These are phyloP conservation scores for Clarias macrocephalus DNA, from an alignment of 2,113 vertebrate genomes.

Conservation along the genomic window DNA sequence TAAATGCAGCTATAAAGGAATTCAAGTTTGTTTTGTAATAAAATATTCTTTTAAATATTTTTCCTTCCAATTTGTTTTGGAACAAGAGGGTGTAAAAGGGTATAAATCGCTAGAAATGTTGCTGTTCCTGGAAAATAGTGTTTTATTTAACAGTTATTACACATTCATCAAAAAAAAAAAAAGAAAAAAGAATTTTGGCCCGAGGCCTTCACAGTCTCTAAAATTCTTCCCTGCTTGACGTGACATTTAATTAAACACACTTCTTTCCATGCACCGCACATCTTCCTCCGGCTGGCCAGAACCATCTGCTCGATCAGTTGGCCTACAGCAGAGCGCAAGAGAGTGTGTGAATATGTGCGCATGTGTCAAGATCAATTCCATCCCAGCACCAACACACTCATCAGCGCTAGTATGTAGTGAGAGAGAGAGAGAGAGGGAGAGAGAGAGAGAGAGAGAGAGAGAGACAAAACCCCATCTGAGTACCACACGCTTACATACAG, in stretches of 20 bases:
- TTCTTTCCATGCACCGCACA: slow-evolving; percentile 41
- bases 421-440: neutral
- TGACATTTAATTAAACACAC: slow-evolving; percentile 49
- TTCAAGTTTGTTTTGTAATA: neutral
- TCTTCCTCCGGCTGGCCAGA: slow-evolving; percentile 20
- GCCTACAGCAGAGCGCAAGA: slow-evolving; percentile 23
- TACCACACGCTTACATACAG: neutral
- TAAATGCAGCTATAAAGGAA: neutral
- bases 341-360: slow-evolving; percentile 23
- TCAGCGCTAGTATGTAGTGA: neutral
- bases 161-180: neutral
- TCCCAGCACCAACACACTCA: neutral
- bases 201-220: neutral
- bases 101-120: neutral
- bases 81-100: neutral
- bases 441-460: neutral
- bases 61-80: neutral
- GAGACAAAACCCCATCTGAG: neutral
- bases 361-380: slow-evolving; percentile 17
- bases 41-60: neutral
- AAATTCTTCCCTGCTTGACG: neutral
- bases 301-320: slow-evolving; percentile 48
- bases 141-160: neutral
- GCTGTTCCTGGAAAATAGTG: neutral
- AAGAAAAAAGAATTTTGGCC: neutral